Base-by-base conservation (phyloP, 2,888 invertebrate species). In the Amblyjoppa proteus region DNA sequence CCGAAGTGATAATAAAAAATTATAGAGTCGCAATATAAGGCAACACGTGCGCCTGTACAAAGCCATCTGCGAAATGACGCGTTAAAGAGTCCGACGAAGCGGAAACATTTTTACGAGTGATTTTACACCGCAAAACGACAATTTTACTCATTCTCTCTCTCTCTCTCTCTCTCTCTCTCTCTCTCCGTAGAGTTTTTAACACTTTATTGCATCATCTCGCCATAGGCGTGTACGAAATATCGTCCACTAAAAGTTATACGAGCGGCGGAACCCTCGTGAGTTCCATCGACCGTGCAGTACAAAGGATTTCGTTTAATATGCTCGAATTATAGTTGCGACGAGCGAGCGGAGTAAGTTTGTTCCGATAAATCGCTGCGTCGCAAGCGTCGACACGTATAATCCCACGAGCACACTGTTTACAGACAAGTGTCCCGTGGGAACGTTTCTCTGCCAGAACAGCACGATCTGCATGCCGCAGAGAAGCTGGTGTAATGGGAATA, bases 371-470 rank as follows among this genome's bases (percentile, higher is more conserved):
- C 81, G 74, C 31, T 28, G 38, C 45, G 53, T 64, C 70, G 64
- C 16, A 76, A 56, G 61, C 16, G 20, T 41, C 45, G 75, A 68
- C 41, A 45, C 64, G 66, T 51, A 53, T 38, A 64, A 64, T n/a
- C 70, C 70, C 51, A 56, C 45, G 3, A 45, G 38, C 64, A 53
- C 45, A 66, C 58, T 77, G 76, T 85, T 91, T 89, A 13, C 90
- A 95, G 95, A 95, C 88, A 92, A 94, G 58, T 95, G 95, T 90
- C 95, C 95, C 92, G 93, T 90, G 93, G 95, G 95, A 88, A 95
- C 95, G 69, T 95, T 95, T 90, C 93, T 94, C 66, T 96, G 96
- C 88, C 92, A 93, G 84, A 95, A 95, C 89, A 95, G 94, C 75
- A 93, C 94, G 7, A 88, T 93, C 81, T 96, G 96, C 90, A 94